A percentile compares a stretch with the other conserved stretches of the same genome.
phyloP scores from a whole-genome alignment of 2,888 invertebrate species.

The Sphaeridia pumilis region DNA sequence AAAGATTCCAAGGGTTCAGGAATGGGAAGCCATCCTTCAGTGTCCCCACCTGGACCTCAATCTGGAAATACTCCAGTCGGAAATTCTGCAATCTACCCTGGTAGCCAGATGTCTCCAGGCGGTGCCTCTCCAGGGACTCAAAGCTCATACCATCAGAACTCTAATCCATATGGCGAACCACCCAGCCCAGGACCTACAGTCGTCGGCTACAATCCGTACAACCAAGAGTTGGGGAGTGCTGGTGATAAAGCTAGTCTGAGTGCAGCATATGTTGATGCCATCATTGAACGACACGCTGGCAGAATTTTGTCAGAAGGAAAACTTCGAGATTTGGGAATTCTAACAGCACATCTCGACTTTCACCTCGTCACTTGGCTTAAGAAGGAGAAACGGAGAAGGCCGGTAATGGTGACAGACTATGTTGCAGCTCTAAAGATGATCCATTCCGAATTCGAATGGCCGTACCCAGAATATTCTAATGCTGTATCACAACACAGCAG shows the following conservation, averaged over 20 bases:
- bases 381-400: slow-evolving; percentile 63
- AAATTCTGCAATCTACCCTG: no score
- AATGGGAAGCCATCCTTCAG: slow-evolving; percentile 8
- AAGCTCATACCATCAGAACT: slow-evolving; percentile 3
- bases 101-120: slow-evolving; percentile 1
- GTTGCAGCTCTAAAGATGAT: slow-evolving; percentile 69
- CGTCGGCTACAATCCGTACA: not conserved
- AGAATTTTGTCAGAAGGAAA: slow-evolving; percentile 64
- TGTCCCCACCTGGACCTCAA: slow-evolving; percentile 3
- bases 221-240: not conserved
- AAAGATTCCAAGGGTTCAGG: slow-evolving; percentile 29
- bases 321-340: slow-evolving; percentile 70
- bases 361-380: slow-evolving; percentile 84
- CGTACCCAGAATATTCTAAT: slow-evolving; percentile 55
- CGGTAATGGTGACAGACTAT: slow-evolving; percentile 75
- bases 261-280: slow-evolving; percentile 69
- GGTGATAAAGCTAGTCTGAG: slow-evolving; percentile 16
- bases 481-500: slow-evolving; percentile 25
- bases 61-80: not conserved
- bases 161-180: no score
- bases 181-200: not conserved
- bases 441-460: slow-evolving; percentile 85
- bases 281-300: slow-evolving; percentile 82
- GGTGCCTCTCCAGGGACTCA: not conserved
- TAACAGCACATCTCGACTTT: slow-evolving; percentile 86